Base-by-base conservation (phyloP, 2,888 invertebrate species). In the Perithous albicinctus region DNA sequence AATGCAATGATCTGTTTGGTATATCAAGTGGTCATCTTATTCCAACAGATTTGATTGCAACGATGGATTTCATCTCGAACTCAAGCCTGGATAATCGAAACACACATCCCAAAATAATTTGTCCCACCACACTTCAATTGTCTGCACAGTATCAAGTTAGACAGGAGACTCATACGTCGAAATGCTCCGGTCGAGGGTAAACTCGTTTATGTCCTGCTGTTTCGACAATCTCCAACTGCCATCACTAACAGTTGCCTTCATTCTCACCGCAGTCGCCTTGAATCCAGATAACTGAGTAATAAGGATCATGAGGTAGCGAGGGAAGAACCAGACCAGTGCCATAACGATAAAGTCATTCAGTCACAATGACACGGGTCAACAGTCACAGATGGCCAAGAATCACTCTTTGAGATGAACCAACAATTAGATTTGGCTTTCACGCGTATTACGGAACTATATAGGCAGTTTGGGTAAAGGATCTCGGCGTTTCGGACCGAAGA, bases 311-410 rank as follows among this genome's bases (percentile, higher is more conserved):
- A 20, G 59, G 43, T 29, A n/a, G 54, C 51, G 51, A 51, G 26
- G 66, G 46, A n/a, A 35, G 67, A 7, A 67, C 76, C 82, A 66
- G 69, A 64, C 75, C 69, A 35, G 20, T 26, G 51, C 32, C 59
- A 70, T 64, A 54, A 82, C 43, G 46, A 56, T 41, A 10, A 48
- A 64, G 59, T 64, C 54, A 73, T 76, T 78, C 66, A 74, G 75
- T 35, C 72, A 29, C 67, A 72, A 67, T 67, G 80, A 67, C 83
- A 84, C 77, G 82, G 82, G 74, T 84, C 84, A 87, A 84, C 84
- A 86, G 87, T 88, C 89, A 86, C 92, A 92, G 91, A 92, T 92
- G 92, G 91, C 89, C 32, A 7, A 35, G 66, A 91, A 90, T 91
- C 90, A 90, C 89, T 89, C 87, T 78, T 86, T 86, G 88, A 90